Evolutionary conservation across 1,140 invertebrate species (phyloP).

Genomic region (Scaptodrosophila lebanonensis): DNA sequence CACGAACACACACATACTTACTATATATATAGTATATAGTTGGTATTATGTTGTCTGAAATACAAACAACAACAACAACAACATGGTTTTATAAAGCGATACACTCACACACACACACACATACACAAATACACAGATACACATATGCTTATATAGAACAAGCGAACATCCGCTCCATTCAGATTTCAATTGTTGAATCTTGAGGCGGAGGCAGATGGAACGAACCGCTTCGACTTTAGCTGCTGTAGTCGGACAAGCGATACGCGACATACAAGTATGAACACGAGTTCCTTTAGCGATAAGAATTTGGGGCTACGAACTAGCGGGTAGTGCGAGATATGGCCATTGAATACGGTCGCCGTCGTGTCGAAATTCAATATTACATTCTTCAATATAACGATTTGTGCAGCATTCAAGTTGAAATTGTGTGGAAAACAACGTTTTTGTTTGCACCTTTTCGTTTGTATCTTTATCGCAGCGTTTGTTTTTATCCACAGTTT

Average conservation of each 20-base stretch:
- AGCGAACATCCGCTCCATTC: slow-evolving; percentile 68
- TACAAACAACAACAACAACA: too few relatives aligned
- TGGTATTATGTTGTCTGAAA: too few relatives aligned
- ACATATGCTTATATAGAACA: slow-evolving; percentile 18
- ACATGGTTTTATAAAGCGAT: too few relatives aligned
- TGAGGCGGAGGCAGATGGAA: too few relatives aligned
- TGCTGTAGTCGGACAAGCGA: slow-evolving; percentile 24
- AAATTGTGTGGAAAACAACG: slow-evolving; percentile 4
- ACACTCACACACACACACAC: slow-evolving; percentile 8
- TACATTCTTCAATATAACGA: slow-evolving; percentile 9
- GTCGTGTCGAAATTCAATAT: slow-evolving; percentile 8
- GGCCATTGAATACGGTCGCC: slow-evolving; percentile 19
- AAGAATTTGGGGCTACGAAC: slow-evolving; percentile 74
- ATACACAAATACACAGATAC: slow-evolving; percentile 10
- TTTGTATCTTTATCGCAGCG: slow-evolving; percentile 62
- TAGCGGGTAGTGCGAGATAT: slow-evolving; percentile 26
- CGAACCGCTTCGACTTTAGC: slow-evolving; percentile 1
- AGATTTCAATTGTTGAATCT: slow-evolving; percentile 52
- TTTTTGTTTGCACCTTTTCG: slow-evolving; percentile 66
- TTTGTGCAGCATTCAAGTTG: slow-evolving; percentile 3
- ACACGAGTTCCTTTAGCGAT: slow-evolving; percentile 69
- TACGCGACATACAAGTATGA: slow-evolving; percentile 60
- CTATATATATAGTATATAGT: too few relatives aligned
- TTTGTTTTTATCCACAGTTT: slow-evolving; percentile 72
- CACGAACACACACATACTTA: too few relatives aligned